Conservation (phyloP, 2,113 vertebrate genomes). For the Cryptotis parvus region DNA sequence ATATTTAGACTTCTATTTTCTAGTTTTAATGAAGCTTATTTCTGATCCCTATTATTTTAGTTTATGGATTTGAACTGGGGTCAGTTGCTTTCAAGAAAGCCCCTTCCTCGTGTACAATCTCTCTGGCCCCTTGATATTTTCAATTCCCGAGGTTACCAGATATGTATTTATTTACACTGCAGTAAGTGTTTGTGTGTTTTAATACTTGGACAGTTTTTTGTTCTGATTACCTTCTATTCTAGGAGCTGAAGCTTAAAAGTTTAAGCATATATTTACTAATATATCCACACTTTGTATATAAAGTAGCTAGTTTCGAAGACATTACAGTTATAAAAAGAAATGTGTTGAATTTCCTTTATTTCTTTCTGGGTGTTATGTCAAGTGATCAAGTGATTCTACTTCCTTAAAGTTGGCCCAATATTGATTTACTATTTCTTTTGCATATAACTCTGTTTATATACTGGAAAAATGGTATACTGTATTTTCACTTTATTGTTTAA, state of each 20-base stretch:
- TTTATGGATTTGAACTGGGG: too few relatives aligned
- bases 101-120: too few relatives aligned
- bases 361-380: neutral
- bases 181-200: neutral
- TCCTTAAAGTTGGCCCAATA: neutral
- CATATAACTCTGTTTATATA: conserved; percentile 30
- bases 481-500: conserved; percentile 76
- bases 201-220: neutral
- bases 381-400: too few relatives aligned
- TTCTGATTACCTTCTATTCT: neutral
- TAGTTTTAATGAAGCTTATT: neutral
- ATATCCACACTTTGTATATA: neutral
- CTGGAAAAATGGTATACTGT: conserved; percentile 68
- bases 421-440: conserved; percentile 15
- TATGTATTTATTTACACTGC: neutral
- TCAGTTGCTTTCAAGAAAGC: too few relatives aligned
- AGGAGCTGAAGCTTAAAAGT: neutral
- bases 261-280: neutral
- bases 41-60: neutral
- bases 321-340: neutral
- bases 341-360: neutral
- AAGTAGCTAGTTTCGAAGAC: neutral
- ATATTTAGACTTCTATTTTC: neutral
- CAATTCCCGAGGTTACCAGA: neutral
- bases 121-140: neutral